Percentiles rank a stretch among this genome's conserved stretches.
Conservation (phyloP, 2,113 vertebrate species). For the human region GRCh38 chr2:60010501-60011000, state of each 20-base stretch:
- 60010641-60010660: neutral
- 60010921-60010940: neutral
- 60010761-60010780: neutral
- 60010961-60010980: neutral
- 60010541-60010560: neutral
- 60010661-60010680: neutral
- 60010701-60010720: too few relatives aligned
- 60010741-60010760: neutral
- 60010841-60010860: neutral
- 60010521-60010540: neutral
- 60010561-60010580: neutral
- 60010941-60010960: neutral
- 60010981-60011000: neutral
- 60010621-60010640: neutral
- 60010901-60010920: neutral
- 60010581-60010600: neutral
- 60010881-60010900: neutral
- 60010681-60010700: neutral
- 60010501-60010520: neutral
- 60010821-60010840: neutral
- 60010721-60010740: neutral
- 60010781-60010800: neutral
- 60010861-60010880: neutral
- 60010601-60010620: neutral
- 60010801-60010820: neutral